Percentiles rank a stretch among this genome's conserved stretches.
phyloP scores from a whole-genome alignment of 2,888 invertebrate species.

The Blastobasis lacticolella region DNA sequence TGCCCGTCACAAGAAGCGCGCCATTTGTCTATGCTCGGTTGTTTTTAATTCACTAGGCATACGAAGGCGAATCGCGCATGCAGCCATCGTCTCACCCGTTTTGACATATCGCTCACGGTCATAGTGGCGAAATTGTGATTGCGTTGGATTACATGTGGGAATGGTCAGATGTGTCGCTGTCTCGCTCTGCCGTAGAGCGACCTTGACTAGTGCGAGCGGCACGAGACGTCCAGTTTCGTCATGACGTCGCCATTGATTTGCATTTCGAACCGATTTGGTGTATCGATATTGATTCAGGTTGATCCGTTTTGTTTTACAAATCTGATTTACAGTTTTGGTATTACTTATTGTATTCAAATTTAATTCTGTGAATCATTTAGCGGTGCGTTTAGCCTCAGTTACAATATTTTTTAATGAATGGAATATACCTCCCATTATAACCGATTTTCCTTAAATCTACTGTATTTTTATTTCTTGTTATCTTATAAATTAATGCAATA shows the following conservation, averaged over 20 bases:
- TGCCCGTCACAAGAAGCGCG: background rate
- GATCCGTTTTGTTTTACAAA: no score
- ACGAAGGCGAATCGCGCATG: slow-evolving; percentile 22
- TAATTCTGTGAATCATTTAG: no score
- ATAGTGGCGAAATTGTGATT: slow-evolving; percentile 38
- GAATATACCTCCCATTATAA: no score
- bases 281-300: no score
- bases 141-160: slow-evolving; percentile 30
- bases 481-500: no score
- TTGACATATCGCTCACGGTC: slow-evolving; percentile 46
- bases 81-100: slow-evolving; percentile 25
- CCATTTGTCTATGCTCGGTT: slow-evolving; percentile 13
- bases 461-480: no score
- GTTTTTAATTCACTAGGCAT: slow-evolving; percentile 29
- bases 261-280: background rate
- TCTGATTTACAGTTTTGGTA: no score
- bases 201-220: slow-evolving; percentile 25
- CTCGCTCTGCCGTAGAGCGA: slow-evolving; percentile 23
- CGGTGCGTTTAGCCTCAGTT: no score
- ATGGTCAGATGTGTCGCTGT: slow-evolving; percentile 23
- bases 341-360: no score
- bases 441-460: no score
- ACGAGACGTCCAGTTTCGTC: background rate
- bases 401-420: no score
- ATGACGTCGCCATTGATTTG: background rate